Evolutionary conservation across 2,888 invertebrate species (phyloP), one percentile per base, ranked within the genome.

Genomic region (Oxytorus armatus): DNA sequence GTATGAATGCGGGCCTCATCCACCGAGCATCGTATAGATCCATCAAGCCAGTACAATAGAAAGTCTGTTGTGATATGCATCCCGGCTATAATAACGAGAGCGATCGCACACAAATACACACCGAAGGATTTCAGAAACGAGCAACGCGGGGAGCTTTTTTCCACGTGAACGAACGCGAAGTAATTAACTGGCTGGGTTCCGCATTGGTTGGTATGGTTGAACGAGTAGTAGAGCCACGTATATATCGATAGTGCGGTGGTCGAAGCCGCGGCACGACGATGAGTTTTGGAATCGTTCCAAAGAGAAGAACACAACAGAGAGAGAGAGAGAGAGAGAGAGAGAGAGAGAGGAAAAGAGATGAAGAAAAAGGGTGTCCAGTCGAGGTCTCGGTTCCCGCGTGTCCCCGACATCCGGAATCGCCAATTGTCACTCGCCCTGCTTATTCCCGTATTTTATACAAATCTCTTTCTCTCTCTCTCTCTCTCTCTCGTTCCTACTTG

Each of bases 211-310:
- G 25, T 18, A n/a, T 42, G 61, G 42, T 55, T 55, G 25, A 55
- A 16, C 57, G 69, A 55, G 33, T 75, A 57, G 65, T 59, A 51
- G 70, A 49, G 36, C 16, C 33, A 14, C 14, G 10, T 18, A 36
- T 18, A 47, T 47, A 44, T 4, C 16, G 18, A 25, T 33, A 16
- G 18, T 53, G 76, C 72, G n/a, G n/a, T n/a, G n/a, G n/a, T n/a
- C 53, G 42, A 74, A 70, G 76, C 49, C 23, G 33, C 77, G 55
- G 16, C 42, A 65, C 36, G 66, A 84, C 83, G 77, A 84, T 84
- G 82, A 85, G 80, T 85, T 85, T 85, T 87, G 86, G 86, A 85
- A 44, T 44, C 21, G 72, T 81, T 85, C 86, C 86, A 87, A 81
- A 29, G 23, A 51, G 18, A 25, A 51, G 65, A 53, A 69, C 44